These are phyloP conservation scores for Philereme transversata DNA, from an alignment of 2,888 invertebrate genomes.

Conservation along the genomic window DNA sequence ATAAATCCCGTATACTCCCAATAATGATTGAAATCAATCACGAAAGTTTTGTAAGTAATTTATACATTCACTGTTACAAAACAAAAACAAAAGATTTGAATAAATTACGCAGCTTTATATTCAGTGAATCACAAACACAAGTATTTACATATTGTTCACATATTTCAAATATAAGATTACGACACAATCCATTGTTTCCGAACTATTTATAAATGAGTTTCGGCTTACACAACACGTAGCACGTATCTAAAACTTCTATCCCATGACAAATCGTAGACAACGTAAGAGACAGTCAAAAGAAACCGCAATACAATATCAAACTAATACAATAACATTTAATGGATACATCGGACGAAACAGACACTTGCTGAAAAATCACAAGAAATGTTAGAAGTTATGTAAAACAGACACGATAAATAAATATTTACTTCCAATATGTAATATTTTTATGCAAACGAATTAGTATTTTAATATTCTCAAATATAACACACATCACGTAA, in stretches of 20 bases:
- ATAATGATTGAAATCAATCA: no score
- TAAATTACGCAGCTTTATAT: slow-evolving; percentile 32
- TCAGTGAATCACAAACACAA: slow-evolving; percentile 41
- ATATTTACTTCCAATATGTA: slow-evolving; percentile 25
- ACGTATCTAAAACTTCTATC: slow-evolving; percentile 7
- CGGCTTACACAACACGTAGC: slow-evolving; percentile 30
- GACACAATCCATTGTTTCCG: slow-evolving; percentile 46
- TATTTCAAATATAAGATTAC: slow-evolving; percentile 42
- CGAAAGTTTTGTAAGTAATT: no score
- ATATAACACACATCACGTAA: slow-evolving; percentile 24
- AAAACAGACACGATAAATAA: slow-evolving; percentile 22
- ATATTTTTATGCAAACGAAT: slow-evolving; percentile 30
- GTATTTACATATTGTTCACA: slow-evolving; percentile 41
- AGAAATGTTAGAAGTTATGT: slow-evolving; percentile 21
- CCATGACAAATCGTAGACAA: slow-evolving; percentile 38
- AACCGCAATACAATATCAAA: slow-evolving; percentile 47
- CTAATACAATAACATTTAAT: slow-evolving; percentile 15
- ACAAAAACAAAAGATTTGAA: slow-evolving; percentile 25
- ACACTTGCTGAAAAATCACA: background rate
- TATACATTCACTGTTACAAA: slow-evolving; percentile 10
- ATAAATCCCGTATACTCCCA: no score
- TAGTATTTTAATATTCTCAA: slow-evolving; percentile 29
- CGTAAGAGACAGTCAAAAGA: slow-evolving; percentile 46
- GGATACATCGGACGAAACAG: slow-evolving; percentile 2
- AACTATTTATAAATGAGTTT: slow-evolving; percentile 34